phyloP scores from a whole-genome alignment of 2,113 vertebrate genomes.

The Pedetes capensis region DNA sequence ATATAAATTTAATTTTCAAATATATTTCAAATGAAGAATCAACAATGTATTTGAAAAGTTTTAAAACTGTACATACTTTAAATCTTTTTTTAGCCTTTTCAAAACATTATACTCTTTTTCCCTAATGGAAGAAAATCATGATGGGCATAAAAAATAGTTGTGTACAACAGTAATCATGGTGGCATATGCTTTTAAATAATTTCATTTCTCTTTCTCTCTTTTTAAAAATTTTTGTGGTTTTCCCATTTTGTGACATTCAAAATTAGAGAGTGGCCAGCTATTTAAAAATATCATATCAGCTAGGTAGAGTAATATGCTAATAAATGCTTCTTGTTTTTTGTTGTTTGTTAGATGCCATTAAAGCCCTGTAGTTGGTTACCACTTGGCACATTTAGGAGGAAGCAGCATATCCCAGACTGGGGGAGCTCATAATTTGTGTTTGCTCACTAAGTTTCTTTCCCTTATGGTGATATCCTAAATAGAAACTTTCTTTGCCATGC shows the following conservation, averaged over 20 bases:
- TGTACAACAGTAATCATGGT: background rate
- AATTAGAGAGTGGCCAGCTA: background rate
- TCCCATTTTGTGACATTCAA: background rate
- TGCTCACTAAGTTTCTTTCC: background rate
- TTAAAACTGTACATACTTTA: background rate
- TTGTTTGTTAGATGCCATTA: too few relatives aligned
- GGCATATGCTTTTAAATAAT: background rate
- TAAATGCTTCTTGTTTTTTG: too few relatives aligned
- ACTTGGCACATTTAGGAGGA: background rate
- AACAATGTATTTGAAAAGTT: background rate
- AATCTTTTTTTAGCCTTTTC: background rate
- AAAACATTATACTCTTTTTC: background rate
- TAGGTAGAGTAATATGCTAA: background rate
- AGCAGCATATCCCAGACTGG: background rate
- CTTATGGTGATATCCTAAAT: background rate
- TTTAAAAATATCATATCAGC: background rate
- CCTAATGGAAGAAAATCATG: background rate
- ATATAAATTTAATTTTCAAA: background rate
- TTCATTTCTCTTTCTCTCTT: background rate
- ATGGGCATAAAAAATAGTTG: background rate
- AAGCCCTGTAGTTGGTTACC: fast-evolving
- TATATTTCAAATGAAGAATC: background rate
- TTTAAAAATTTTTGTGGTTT: background rate
- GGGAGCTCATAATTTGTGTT: background rate
- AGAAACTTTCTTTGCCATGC: background rate